Conservation (phyloP, 2,797 vertebrate species). For the Kryptopterus vitreolus region DNA sequence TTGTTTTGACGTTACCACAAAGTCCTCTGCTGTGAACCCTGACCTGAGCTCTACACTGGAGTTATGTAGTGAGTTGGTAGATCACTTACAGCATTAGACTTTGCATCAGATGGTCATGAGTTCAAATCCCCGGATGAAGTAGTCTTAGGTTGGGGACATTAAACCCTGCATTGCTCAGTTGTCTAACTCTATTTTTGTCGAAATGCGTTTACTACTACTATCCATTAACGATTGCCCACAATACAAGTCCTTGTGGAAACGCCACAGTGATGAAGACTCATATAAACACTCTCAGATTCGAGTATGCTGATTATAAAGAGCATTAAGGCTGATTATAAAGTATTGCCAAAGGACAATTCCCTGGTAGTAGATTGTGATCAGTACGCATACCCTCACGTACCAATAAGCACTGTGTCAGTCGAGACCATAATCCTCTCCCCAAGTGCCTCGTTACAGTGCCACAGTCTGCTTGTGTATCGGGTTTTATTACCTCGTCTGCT, state of each 20-base stretch:
- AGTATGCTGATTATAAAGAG: background rate
- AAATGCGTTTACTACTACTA: background rate
- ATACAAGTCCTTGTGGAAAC: background rate
- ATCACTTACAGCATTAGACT: too few species aligned
- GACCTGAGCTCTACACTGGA: background rate
- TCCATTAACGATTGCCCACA: background rate
- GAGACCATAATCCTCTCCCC: conserved; percentile 13
- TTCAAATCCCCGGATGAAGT: too few species aligned
- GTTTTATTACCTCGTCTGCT: conserved; percentile 19
- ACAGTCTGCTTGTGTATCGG: conserved; percentile 26
- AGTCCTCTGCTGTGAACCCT: background rate
- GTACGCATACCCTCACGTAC: conserved; percentile 9
- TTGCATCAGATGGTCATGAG: too few species aligned
- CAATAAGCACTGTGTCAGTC: conserved; percentile 12
- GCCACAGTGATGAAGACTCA: background rate
- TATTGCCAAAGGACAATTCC: conserved; percentile 19
- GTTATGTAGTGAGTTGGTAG: too few species aligned
- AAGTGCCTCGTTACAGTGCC: conserved; percentile 47
- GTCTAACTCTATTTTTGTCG: too few species aligned
- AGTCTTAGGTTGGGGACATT: too few species aligned
- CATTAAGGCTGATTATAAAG: conserved; percentile 18
- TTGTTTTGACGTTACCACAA: too few species aligned
- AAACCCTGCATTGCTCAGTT: too few species aligned
- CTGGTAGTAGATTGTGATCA: conserved; percentile 12
- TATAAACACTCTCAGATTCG: conserved; percentile 14